Percentiles rank a stretch among this genome's conserved stretches.
These are phyloP conservation scores for Atlantisia rogersi DNA, from an alignment of 2,113 vertebrate genomes.

Conservation along the genomic window DNA sequence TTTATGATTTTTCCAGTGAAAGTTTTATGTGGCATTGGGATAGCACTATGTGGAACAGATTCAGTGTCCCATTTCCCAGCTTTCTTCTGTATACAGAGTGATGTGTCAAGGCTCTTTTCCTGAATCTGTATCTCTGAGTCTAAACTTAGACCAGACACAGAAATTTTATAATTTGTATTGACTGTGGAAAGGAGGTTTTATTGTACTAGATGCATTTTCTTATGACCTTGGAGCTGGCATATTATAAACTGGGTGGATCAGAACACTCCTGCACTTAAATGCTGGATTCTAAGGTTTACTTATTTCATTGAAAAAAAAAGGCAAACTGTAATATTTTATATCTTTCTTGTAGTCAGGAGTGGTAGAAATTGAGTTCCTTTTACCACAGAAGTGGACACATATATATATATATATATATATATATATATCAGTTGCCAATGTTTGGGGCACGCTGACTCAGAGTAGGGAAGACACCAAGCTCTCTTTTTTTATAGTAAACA, in stretches of 20 bases:
- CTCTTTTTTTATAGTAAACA: background rate
- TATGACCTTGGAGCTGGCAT: background rate
- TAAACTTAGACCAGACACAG: background rate
- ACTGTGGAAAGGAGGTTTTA: background rate
- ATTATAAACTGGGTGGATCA: background rate
- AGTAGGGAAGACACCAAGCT: background rate
- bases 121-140: background rate
- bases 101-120: background rate
- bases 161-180: background rate
- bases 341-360: background rate
- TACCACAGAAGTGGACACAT: background rate
- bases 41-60: background rate
- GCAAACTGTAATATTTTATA: background rate
- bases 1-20: slow-evolving; percentile 13
- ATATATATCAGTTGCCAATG: background rate
- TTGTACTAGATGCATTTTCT: background rate
- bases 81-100: background rate
- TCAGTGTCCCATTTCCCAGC: background rate
- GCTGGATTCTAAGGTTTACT: background rate
- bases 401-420: too few relatives aligned
- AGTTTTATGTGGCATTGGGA: background rate
- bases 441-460: background rate
- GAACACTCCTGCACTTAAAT: background rate
- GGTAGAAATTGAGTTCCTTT: background rate
- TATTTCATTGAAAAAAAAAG: background rate